phyloP scores from a whole-genome alignment of 2,113 vertebrate genomes.

The Eulemur rufifrons region DNA sequence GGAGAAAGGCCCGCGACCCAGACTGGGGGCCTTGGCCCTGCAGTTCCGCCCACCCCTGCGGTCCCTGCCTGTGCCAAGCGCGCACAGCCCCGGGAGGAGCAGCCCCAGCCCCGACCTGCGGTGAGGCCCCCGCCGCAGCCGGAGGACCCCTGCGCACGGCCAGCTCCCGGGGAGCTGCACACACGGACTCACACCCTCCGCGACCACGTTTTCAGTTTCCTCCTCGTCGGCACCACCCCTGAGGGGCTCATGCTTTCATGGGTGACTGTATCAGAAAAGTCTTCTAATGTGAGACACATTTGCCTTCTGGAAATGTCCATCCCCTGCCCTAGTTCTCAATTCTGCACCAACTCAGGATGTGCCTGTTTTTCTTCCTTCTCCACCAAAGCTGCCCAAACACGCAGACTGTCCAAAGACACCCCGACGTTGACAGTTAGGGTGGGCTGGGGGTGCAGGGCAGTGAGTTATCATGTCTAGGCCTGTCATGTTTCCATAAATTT shows the following conservation, averaged over 20 bases:
- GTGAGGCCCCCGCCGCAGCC: neutral
- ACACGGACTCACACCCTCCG: accelerated
- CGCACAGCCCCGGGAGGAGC: neutral
- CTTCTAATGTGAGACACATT: accelerated
- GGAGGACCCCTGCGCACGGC: too few relatives aligned
- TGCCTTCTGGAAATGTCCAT: neutral
- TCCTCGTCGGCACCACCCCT: neutral
- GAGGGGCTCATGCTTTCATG: accelerated
- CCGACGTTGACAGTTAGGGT: accelerated
- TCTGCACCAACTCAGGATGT: accelerated
- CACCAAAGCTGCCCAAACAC: neutral
- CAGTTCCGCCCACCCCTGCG: neutral
- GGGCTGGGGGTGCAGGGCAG: neutral
- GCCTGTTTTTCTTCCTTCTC: neutral
- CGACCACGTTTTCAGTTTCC: accelerated
- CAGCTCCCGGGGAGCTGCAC: accelerated
- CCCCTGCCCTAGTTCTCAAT: accelerated
- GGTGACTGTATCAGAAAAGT: neutral
- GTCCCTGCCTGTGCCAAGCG: too few relatives aligned
- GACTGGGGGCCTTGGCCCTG: neutral
- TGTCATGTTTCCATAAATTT: accelerated
- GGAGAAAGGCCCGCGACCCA: neutral
- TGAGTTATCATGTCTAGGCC: accelerated
- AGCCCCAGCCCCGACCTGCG: neutral
- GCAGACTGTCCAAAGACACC: too few relatives aligned